These are phyloP conservation scores for Hyposmocoma kahamanoa DNA, from an alignment of 1,140 invertebrate genomes.

Conservation along the genomic window DNA sequence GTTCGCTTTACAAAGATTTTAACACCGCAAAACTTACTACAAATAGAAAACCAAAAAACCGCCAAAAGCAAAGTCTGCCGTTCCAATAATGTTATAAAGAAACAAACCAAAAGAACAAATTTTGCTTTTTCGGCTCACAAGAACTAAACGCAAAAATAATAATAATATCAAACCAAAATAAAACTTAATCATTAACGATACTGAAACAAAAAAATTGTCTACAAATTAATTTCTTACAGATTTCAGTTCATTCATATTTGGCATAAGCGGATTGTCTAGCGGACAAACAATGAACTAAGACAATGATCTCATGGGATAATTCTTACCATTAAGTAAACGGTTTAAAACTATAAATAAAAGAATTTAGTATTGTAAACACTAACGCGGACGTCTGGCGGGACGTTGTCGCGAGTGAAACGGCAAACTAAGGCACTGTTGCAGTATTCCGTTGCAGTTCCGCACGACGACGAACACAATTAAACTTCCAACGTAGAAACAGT, in stretches of 20 bases:
- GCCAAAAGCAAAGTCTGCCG: too few species aligned
- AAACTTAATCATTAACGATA: slow-evolving; percentile 37
- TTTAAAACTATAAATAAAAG: slow-evolving; percentile 24
- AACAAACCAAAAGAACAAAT: slow-evolving; percentile 1
- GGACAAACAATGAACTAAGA: not conserved
- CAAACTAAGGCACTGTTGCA: too few species aligned
- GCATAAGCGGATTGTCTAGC: not conserved
- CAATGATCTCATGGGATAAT: slow-evolving; percentile 11
- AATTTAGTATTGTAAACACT: slow-evolving; percentile 22
- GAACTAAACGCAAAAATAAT: slow-evolving; percentile 22
- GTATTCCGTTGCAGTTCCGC: too few species aligned
- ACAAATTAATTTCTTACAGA: slow-evolving; percentile 23
- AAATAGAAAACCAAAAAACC: too few species aligned
- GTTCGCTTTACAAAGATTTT: slow-evolving; percentile 1
- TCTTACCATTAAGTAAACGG: slow-evolving; percentile 11
- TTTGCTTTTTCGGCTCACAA: not conserved
- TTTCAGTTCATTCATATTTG: slow-evolving; percentile 22
- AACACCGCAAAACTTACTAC: too few species aligned
- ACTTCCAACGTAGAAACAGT: too few species aligned
- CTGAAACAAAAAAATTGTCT: slow-evolving; percentile 22
- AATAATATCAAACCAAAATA: slow-evolving; percentile 27
- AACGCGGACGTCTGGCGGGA: slow-evolving; percentile 20
- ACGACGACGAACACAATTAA: too few species aligned
- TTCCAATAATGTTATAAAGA: too few species aligned
- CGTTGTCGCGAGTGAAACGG: slow-evolving; percentile 14